These are phyloP conservation scores for Pinna nobilis DNA, from an alignment of 1,140 invertebrate species.

Conservation along the genomic window DNA sequence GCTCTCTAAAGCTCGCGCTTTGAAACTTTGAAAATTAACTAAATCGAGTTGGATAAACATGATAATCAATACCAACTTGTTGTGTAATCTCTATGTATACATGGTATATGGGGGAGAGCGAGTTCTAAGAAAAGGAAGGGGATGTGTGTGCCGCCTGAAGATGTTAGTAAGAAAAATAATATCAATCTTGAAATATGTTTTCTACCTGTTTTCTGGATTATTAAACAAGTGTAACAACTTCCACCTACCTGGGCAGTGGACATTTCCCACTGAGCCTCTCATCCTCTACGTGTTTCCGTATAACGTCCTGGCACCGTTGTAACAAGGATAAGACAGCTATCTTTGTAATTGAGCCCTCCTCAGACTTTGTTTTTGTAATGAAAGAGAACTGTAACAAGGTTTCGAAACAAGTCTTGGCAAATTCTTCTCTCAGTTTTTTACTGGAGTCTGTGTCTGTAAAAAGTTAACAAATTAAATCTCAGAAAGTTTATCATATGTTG, in stretches of 20 bases:
- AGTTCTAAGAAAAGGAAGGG: no score
- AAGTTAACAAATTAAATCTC: not conserved
- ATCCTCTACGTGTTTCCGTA: slow-evolving; percentile 90
- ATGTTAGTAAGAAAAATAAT: not conserved
- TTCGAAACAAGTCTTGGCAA: slow-evolving; percentile 97
- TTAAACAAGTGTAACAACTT: not conserved
- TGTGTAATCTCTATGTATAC: no score
- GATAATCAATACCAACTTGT: no score
- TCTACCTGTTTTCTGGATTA: not conserved
- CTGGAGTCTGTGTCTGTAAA: slow-evolving; percentile 87
- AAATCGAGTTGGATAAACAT: no score
- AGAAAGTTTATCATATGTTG: not conserved
- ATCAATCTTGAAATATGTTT: not conserved
- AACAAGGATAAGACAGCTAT: slow-evolving; percentile 93
- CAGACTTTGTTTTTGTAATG: slow-evolving; percentile 75
- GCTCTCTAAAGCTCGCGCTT: no score
- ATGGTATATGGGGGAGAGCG: no score
- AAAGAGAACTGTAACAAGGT: slow-evolving; percentile 95
- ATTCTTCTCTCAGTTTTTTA: slow-evolving; percentile 91
- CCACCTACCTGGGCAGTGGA: slow-evolving; percentile 89
- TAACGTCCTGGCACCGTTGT: slow-evolving; percentile 91
- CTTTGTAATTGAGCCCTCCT: slow-evolving; percentile 82
- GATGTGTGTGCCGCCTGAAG: not conserved
- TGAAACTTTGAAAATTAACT: no score
- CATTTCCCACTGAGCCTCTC: slow-evolving; percentile 92